These are phyloP conservation scores for Geopemphigus sp. DNA, from an alignment of 1,140 invertebrate genomes.

Conservation along the genomic window DNA sequence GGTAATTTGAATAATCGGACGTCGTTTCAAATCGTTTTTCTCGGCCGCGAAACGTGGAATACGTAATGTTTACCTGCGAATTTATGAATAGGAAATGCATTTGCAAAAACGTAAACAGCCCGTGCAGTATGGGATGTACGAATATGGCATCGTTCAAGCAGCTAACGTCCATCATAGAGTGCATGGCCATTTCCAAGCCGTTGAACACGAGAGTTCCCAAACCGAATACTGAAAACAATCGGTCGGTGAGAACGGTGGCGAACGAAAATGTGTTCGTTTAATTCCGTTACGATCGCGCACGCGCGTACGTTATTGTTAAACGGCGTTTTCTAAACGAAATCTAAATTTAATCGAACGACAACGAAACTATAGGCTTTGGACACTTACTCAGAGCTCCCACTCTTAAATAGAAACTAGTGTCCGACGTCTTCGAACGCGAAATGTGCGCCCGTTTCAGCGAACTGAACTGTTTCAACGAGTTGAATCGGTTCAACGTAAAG, in stretches of 20 bases:
- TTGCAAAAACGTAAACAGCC: constrained; percentile 69
- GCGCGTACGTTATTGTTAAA: too few species aligned
- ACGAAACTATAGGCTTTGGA: too few species aligned
- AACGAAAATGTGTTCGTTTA: too few species aligned
- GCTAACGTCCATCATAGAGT: constrained; percentile 62
- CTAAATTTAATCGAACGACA: too few species aligned
- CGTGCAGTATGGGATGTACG: constrained; percentile 65
- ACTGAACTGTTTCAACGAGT: constrained; percentile 62
- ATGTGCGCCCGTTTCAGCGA: constrained; percentile 63
- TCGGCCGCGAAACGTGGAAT: too few species aligned
- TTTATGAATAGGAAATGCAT: constrained; percentile 72
- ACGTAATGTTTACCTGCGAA: constrained; percentile 61
- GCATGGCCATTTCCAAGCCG: constrained; percentile 66
- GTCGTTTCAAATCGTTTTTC: neutral
- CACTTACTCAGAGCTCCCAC: constrained; percentile 66
- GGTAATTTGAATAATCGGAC: neutral
- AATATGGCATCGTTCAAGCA: constrained; percentile 63
- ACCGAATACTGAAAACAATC: constrained; percentile 62
- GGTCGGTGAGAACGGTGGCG: too few species aligned
- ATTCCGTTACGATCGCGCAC: too few species aligned
- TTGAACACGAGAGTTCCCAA: constrained; percentile 67
- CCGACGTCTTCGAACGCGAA: constrained; percentile 59
- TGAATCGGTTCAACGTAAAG: constrained; percentile 59
- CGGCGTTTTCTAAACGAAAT: too few species aligned
- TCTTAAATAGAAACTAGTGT: constrained; percentile 66